phyloP scores from a whole-genome alignment of 2,888 invertebrate genomes.

The Synergus umbraculus region DNA sequence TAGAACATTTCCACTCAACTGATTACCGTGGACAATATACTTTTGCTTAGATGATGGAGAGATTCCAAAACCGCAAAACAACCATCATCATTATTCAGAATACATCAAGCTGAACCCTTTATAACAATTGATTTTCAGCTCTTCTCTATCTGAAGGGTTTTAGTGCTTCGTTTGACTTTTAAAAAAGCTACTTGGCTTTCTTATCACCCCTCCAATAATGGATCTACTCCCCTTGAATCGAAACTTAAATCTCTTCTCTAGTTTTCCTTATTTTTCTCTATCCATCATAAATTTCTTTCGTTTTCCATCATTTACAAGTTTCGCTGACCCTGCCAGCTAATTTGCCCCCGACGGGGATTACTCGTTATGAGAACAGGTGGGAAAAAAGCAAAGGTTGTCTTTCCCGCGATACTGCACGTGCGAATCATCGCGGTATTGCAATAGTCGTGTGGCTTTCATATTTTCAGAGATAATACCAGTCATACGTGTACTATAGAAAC shows the following conservation, averaged over 20 bases:
- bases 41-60: background rate
- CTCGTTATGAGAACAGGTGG: background rate
- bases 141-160: background rate
- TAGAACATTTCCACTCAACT: too few relatives aligned
- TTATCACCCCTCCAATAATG: background rate
- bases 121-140: background rate
- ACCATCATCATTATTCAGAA: background rate
- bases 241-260: background rate
- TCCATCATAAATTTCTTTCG: too few relatives aligned
- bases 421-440: constrained; percentile 49
- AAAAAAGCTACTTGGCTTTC: constrained; percentile 12
- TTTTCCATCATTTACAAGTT: background rate
- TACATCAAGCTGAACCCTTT: background rate
- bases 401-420: constrained; percentile 14
- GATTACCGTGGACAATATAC: too few relatives aligned
- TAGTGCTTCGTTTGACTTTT: constrained; percentile 25
- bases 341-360: background rate
- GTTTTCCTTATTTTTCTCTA: background rate
- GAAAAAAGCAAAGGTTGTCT: constrained; percentile 1
- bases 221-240: background rate
- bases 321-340: background rate
- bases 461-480: constrained; percentile 64
- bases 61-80: background rate
- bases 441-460: constrained; percentile 52
- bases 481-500: constrained; percentile 58